Evolutionary conservation across 2,113 vertebrate species (phyloP).

Genomic region (Bothrops jararaca): DNA sequence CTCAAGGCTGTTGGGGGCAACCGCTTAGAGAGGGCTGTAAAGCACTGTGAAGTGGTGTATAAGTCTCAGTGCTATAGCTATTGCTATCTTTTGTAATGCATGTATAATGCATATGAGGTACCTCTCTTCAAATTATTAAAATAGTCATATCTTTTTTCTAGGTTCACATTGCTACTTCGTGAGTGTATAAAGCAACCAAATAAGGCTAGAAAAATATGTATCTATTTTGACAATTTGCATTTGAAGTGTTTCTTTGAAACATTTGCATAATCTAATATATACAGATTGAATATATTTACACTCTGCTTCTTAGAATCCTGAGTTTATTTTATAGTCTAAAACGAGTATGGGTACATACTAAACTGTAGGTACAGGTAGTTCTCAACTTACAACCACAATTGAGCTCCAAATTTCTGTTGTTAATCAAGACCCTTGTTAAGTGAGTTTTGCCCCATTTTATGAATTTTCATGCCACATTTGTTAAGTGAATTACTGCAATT

Average conservation of each 20-base stretch:
- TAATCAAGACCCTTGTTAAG: too few relatives aligned
- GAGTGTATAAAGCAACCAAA: background rate
- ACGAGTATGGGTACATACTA: background rate
- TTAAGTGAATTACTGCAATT: too few relatives aligned
- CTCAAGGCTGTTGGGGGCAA: too few relatives aligned
- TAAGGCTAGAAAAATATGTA: background rate
- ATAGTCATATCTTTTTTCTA: background rate
- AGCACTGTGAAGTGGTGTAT: too few relatives aligned
- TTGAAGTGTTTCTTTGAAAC: background rate
- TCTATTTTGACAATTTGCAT: background rate
- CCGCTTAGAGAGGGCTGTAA: too few relatives aligned
- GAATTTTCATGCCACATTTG: too few relatives aligned
- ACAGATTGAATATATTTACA: background rate
- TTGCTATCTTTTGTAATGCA: background rate
- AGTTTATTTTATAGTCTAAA: background rate
- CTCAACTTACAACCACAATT: too few relatives aligned
- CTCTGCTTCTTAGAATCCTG: background rate
- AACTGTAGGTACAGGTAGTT: background rate
- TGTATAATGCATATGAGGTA: background rate
- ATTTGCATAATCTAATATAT: background rate
- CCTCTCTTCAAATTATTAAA: background rate
- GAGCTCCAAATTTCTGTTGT: too few relatives aligned
- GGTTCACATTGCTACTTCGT: background rate
- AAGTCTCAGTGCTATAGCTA: too few relatives aligned
- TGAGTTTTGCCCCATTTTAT: too few relatives aligned